phyloP scores from a whole-genome alignment of 2,113 vertebrate species.

The Hypanus sabinus region DNA sequence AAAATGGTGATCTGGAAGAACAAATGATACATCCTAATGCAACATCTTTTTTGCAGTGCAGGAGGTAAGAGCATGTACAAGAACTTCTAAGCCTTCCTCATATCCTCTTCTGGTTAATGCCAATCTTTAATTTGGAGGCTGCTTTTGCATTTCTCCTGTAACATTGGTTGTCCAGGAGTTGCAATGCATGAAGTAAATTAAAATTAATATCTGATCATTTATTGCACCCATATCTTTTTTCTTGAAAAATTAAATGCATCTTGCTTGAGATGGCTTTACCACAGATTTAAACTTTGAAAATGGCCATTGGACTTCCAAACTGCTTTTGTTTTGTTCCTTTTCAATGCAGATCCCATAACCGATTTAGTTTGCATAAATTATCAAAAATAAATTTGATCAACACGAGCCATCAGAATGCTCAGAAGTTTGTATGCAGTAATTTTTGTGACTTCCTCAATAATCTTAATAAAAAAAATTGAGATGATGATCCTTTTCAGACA shows the following conservation, averaged over 20 bases:
- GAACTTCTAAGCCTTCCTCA: background rate
- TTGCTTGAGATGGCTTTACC: background rate
- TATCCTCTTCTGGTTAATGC: background rate
- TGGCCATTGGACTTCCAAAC: background rate
- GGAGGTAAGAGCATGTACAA: background rate
- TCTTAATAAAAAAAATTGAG: background rate
- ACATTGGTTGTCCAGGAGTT: background rate
- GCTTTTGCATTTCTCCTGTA: background rate
- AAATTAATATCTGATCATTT: background rate
- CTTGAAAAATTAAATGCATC: background rate
- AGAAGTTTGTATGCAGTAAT: background rate
- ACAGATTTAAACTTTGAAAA: background rate
- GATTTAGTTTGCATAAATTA: constrained; percentile 31
- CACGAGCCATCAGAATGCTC: background rate
- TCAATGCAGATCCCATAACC: background rate
- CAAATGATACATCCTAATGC: too few species aligned
- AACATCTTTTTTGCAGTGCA: background rate
- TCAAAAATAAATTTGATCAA: constrained; percentile 5
- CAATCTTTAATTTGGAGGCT: background rate
- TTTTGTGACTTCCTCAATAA: background rate
- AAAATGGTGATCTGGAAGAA: too few species aligned
- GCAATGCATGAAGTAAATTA: background rate
- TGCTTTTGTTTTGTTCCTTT: constrained; percentile 4
- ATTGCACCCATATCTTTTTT: background rate
- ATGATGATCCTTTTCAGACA: background rate